phyloP scores from a whole-genome alignment of 2,797 vertebrate species.

The Myoxocephalus aenaeus region DNA sequence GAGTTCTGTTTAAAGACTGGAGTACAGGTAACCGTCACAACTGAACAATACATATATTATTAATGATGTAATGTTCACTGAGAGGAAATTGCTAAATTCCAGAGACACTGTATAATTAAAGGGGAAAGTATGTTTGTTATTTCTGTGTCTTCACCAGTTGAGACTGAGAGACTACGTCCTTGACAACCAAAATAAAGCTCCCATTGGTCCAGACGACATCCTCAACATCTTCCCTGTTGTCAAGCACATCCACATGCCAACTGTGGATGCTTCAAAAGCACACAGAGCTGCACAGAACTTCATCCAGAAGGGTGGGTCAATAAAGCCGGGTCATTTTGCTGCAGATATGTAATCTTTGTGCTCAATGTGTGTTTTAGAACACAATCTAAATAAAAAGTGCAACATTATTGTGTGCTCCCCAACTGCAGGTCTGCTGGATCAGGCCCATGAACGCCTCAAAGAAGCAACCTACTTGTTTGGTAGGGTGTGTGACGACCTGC shows the following conservation, averaged over 20 bases:
- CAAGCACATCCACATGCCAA: slow-evolving; percentile 82
- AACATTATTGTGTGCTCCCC: slow-evolving; percentile 1
- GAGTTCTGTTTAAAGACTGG: slow-evolving; percentile 89
- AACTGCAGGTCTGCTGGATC: slow-evolving; percentile 81
- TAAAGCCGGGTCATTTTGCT: neutral
- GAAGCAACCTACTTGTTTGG: slow-evolving; percentile 84
- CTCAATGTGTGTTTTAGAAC: slow-evolving; percentile 1
- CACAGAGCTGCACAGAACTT: slow-evolving; percentile 75
- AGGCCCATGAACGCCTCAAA: slow-evolving; percentile 84
- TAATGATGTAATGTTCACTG: neutral
- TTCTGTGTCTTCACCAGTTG: slow-evolving; percentile 74
- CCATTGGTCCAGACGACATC: slow-evolving; percentile 86
- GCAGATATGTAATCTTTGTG: neutral
- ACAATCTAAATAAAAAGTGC: neutral
- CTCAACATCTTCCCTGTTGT: slow-evolving; percentile 87
- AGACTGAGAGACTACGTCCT: slow-evolving; percentile 86
- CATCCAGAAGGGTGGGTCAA: slow-evolving; percentile 82
- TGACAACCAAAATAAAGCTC: slow-evolving; percentile 86
- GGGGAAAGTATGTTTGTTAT: neutral
- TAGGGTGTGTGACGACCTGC: slow-evolving; percentile 85
- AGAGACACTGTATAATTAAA: neutral
- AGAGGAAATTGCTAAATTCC: neutral
- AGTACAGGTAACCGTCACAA: slow-evolving; percentile 82
- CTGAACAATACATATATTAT: slow-evolving; percentile 5
- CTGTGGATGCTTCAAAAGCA: slow-evolving; percentile 76